Base-by-base conservation (phyloP, 2,113 vertebrate genomes). In the Peromyscus leucopus region DNA sequence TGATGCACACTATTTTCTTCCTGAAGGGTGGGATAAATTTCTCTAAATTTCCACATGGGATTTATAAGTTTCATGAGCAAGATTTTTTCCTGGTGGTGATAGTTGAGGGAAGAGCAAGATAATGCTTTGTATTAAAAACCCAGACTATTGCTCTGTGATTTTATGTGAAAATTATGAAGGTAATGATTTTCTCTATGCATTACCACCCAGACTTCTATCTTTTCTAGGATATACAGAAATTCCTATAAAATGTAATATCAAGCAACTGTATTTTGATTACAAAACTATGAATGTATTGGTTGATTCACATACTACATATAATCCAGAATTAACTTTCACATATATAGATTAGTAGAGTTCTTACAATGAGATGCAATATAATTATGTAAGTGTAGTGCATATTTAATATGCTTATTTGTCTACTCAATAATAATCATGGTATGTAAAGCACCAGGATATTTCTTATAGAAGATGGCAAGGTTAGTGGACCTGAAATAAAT, bases 1-100 rank as follows among this genome's bases (percentile, higher is more conserved):
- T 83, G 61, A 89, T 88, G 48, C 74, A 51, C 22, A 91, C 13
- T 78, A 82, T 76, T 65, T 91, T 91, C 55, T 92, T 94, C 91
- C 86, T 95, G 7, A 96, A 90, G 31, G 87, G 24, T 59, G 28
- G 42, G 39, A 89, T 67, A 72, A 7, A 85, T 55, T 86, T 93
- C 85, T 96, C 0, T 63, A 86, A 22, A 72, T 91, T 87, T 95
- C 71, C 55, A 87, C 46, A 82, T 33, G 69, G 7, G 33, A 84
- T 42, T 87, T 94, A 63, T 96, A 72, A 90, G 24, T 86, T 90
- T 94, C 57, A 83, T 21, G 7, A 39, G 13, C 1, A 85, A 90
- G 31, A 57, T 17, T 51, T 89, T 71, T 82, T 61, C 28, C 42
- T 79, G 24, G 17, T 69, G 39, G 11, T 36, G 15, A 26, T 72